Evolutionary conservation across 2,888 invertebrate species (phyloP).

Genomic region (Prosopocoilus inquinatus): DNA sequence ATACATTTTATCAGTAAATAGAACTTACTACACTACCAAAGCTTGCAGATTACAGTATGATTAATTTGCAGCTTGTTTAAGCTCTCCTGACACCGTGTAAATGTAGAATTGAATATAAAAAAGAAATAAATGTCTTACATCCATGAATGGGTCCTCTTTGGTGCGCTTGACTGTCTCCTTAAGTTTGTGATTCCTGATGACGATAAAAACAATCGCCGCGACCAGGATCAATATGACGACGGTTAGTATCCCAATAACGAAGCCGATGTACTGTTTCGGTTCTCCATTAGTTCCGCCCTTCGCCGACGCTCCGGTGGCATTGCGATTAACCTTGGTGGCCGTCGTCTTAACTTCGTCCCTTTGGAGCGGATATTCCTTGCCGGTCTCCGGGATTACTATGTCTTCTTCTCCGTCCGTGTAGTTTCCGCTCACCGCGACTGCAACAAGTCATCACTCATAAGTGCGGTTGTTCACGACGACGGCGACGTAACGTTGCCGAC

Average conservation of each 20-base stretch:
- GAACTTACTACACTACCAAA: no score
- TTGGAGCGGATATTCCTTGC: conserved; percentile 65
- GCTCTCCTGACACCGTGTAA: no score
- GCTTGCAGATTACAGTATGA: no score
- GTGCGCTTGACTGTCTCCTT: conserved; percentile 42
- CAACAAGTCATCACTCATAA: conserved; percentile 29
- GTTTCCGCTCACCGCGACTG: conserved; percentile 62
- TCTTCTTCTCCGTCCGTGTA: conserved; percentile 62
- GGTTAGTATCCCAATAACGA: conserved; percentile 68
- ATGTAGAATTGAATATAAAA: no score
- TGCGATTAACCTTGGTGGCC: conserved; percentile 57
- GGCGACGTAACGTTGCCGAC: conserved; percentile 17
- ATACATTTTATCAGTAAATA: no score
- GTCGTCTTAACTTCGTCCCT: conserved; percentile 67
- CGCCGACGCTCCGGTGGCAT: conserved; percentile 35
- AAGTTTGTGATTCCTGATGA: conserved; percentile 61
- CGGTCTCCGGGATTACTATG: conserved; percentile 48
- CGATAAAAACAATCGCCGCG: conserved; percentile 68
- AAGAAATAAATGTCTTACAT: no score
- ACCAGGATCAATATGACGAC: conserved; percentile 70
- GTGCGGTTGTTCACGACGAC: conserved; percentile 18
- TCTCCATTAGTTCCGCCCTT: conserved; percentile 51
- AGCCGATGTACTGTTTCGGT: conserved; percentile 61
- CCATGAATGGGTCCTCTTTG: no score
- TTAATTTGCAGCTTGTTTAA: no score